phyloP scores from a whole-genome alignment of 2,888 invertebrate species.

The Nemotelus nigrinus region DNA sequence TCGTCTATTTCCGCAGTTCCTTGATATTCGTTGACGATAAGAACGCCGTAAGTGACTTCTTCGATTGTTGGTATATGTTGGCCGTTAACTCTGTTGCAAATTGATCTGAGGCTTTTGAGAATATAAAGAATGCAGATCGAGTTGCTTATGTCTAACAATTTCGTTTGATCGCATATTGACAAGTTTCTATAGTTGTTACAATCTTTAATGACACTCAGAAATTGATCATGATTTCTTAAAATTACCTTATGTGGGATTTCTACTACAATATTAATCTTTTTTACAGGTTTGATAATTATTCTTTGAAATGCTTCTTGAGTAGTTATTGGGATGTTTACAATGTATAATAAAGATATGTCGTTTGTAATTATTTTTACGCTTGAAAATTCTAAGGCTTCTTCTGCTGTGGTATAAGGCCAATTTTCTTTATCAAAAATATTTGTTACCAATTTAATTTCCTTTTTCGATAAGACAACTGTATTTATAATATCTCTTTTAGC shows the following conservation, averaged over 20 bases:
- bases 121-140: constrained; percentile 49
- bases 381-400: constrained; percentile 52
- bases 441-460: constrained; percentile 48
- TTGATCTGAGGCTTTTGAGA: constrained; percentile 47
- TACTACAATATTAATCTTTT: too few relatives aligned
- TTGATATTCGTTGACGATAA: constrained; percentile 49
- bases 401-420: constrained; percentile 50
- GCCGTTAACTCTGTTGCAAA: constrained; percentile 45
- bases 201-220: constrained; percentile 45
- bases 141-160: too few relatives aligned
- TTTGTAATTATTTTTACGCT: too few relatives aligned
- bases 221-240: too few relatives aligned
- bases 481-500: constrained; percentile 50
- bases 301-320: too few relatives aligned
- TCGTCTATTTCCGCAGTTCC: constrained; percentile 18
- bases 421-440: too few relatives aligned
- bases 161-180: constrained; percentile 46
- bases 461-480: constrained; percentile 49
- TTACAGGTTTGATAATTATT: too few relatives aligned
- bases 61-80: constrained; percentile 47
- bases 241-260: too few relatives aligned
- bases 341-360: too few relatives aligned
- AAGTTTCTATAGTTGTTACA: constrained; percentile 48
- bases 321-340: too few relatives aligned
- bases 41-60: constrained; percentile 46